A percentile compares a stretch with the other conserved stretches of the same genome.
Evolutionary conservation across 2,888 invertebrate genomes (phyloP).

Genomic region (Alloscopus bannaensis): DNA sequence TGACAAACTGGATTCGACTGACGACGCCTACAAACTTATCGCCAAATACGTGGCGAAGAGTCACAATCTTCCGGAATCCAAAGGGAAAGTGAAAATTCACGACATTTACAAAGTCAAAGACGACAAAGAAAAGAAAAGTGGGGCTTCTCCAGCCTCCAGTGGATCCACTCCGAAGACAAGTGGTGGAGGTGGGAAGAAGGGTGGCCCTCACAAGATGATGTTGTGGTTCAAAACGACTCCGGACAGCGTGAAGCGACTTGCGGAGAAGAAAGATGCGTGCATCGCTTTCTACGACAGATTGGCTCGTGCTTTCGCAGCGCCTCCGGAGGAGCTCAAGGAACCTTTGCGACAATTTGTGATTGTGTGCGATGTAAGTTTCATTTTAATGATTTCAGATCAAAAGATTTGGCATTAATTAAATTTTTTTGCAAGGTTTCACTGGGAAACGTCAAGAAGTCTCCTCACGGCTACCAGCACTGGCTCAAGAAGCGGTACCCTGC

Average conservation of each 20-base stretch:
- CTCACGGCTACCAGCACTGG: neutral
- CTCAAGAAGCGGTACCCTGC: neutral
- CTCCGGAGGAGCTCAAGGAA: neutral
- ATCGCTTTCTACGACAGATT: slow-evolving; percentile 16
- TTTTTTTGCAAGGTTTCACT: neutral
- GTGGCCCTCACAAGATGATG: neutral
- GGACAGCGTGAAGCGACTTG: neutral
- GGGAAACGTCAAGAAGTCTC: neutral
- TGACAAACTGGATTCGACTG: neutral
- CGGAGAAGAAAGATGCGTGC: neutral
- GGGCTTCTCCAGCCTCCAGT: neutral
- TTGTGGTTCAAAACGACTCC: slow-evolving; percentile 15
- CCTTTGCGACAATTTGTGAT: neutral
- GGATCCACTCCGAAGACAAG: neutral
- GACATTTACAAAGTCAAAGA: too few species aligned
- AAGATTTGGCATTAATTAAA: neutral
- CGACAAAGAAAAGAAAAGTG: too few species aligned
- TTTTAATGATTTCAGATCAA: neutral
- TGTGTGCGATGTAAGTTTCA: neutral
- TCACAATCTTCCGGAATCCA: neutral
- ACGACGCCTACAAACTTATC: neutral
- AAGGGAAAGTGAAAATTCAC: neutral
- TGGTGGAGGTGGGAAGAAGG: neutral
- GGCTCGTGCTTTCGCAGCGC: neutral
- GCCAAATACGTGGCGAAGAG: neutral